Percentiles rank a stretch among this genome's conserved stretches.
Conservation (phyloP, 2,797 vertebrate genomes). For the Pangasius sanitwongsei region DNA sequence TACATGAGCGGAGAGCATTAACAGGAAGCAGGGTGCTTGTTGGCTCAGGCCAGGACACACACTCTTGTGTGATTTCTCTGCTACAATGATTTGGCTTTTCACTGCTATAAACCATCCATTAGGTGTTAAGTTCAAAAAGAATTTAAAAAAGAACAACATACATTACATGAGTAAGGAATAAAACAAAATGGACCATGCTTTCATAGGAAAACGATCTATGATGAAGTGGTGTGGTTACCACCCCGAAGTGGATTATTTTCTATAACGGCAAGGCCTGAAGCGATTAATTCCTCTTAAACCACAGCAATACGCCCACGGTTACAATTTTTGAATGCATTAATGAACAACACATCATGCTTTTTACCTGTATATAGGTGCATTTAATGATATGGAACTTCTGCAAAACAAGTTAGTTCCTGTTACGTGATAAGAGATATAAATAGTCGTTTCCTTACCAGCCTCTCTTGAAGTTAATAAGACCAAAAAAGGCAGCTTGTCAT, state of each 20-base stretch:
- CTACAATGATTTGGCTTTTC: slow-evolving; percentile 13
- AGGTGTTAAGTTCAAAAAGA: slow-evolving; percentile 10
- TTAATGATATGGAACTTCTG: not conserved
- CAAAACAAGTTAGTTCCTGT: not conserved
- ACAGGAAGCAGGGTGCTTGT: slow-evolving; percentile 24
- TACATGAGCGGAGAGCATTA: slow-evolving; percentile 39
- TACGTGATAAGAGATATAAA: slow-evolving; percentile 19
- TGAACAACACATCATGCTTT: not conserved
- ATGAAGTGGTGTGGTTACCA: not conserved
- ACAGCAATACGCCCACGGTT: too few relatives aligned
- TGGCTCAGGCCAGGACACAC: slow-evolving; percentile 17
- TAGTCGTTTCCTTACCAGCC: not conserved
- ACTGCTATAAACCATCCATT: slow-evolving; percentile 29
- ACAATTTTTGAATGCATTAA: not conserved
- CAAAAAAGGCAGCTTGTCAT: not conserved
- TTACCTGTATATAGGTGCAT: not conserved
- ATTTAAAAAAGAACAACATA: not conserved
- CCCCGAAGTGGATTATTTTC: not conserved
- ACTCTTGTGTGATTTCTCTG: slow-evolving; percentile 17
- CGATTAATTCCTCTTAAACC: not conserved
- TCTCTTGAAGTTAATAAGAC: not conserved
- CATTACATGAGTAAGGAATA: not conserved
- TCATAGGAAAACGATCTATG: not conserved
- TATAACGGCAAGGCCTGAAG: not conserved
- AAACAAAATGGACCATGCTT: not conserved